A percentile compares a stretch with the other conserved stretches of the same genome.
Evolutionary conservation across 2,797 vertebrate species (phyloP).

Genomic region (Syngnathus rostellatus): DNA sequence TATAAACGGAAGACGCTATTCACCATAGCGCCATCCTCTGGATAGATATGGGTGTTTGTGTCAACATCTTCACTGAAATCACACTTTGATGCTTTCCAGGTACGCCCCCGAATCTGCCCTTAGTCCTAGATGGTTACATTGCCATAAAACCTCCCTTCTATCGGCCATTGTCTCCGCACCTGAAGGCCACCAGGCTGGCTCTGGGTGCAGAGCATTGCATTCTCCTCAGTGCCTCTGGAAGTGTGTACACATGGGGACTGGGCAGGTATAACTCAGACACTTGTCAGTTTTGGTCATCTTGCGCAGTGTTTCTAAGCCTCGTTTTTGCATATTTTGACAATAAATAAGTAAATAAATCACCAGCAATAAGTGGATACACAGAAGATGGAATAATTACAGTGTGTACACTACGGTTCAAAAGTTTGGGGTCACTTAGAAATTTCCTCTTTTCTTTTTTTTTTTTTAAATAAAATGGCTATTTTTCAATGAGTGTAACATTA

Average conservation of each 20-base stretch:
- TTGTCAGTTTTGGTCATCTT: not conserved
- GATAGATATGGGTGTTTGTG: no score
- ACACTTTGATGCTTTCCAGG: slow-evolving; percentile 27
- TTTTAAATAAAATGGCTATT: no score
- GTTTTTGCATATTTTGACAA: not conserved
- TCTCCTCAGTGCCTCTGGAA: slow-evolving; percentile 65
- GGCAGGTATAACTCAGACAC: slow-evolving; percentile 71
- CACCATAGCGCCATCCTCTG: not conserved
- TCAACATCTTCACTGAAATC: not conserved
- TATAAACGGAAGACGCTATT: not conserved
- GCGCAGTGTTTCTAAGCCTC: not conserved
- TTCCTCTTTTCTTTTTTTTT: no score
- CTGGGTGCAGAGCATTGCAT: slow-evolving; percentile 78
- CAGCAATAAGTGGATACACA: not conserved
- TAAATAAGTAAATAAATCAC: no score
- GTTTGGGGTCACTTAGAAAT: no score
- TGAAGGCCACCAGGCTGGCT: slow-evolving; percentile 67
- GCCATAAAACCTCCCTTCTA: slow-evolving; percentile 68
- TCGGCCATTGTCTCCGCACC: slow-evolving; percentile 51
- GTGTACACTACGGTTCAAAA: no score
- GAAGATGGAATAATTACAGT: no score
- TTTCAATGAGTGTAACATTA: no score
- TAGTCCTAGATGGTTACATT: slow-evolving; percentile 75
- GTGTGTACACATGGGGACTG: slow-evolving; percentile 78
- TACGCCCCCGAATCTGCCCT: slow-evolving; percentile 58